A percentile compares a stretch with the other conserved stretches of the same genome.
Evolutionary conservation across 2,888 invertebrate species (phyloP).

Genomic region (Argyra leucocephala): DNA sequence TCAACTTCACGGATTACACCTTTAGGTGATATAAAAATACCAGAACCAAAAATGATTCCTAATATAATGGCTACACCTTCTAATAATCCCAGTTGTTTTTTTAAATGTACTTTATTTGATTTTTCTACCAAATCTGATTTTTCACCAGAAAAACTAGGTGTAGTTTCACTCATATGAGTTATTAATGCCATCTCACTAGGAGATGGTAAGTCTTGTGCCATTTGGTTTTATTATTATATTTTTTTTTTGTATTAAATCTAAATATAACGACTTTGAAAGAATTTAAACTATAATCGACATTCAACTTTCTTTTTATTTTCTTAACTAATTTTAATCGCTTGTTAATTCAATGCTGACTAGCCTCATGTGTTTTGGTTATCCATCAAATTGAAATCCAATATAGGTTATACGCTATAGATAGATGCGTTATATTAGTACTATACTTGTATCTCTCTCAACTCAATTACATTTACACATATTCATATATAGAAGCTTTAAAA

Average conservation of each 20-base stretch:
- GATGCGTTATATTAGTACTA: too few relatives aligned
- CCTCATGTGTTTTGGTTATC: neutral
- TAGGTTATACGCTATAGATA: neutral
- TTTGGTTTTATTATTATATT: neutral
- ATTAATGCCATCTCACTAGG: slow-evolving; percentile 42
- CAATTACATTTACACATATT: too few relatives aligned
- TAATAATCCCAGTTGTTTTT: slow-evolving; percentile 77
- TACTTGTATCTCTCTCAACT: too few relatives aligned
- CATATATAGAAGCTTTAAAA: too few relatives aligned
- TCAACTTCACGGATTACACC: slow-evolving; percentile 86
- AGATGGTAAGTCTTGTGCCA: slow-evolving; percentile 31
- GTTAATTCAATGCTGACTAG: neutral
- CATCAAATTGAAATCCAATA: neutral
- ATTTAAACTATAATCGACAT: neutral
- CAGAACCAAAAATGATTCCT: slow-evolving; percentile 90
- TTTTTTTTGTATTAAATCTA: neutral
- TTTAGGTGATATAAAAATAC: slow-evolving; percentile 91
- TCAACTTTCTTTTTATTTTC: neutral
- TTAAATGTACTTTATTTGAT: slow-evolving; percentile 60
- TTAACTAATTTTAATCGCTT: neutral
- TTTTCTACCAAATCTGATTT: slow-evolving; percentile 25
- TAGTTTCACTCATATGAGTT: slow-evolving; percentile 34
- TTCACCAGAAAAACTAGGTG: slow-evolving; percentile 21
- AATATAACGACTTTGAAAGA: neutral
- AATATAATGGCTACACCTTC: slow-evolving; percentile 91